Base-by-base conservation (phyloP, 2,113 vertebrate genomes). In the Taurulus bubalis region DNA sequence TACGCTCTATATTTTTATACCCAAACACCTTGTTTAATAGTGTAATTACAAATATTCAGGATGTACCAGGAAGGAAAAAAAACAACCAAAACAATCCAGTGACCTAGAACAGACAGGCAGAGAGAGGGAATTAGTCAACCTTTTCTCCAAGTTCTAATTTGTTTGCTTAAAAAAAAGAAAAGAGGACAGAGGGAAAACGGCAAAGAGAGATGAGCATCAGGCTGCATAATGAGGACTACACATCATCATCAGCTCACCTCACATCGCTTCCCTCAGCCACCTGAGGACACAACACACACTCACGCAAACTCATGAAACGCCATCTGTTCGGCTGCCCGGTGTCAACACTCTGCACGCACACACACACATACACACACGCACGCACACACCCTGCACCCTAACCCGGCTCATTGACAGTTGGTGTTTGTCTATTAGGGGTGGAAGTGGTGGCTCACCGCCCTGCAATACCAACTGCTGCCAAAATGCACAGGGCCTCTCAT, bases 211-310 rank as follows among this genome's bases (percentile, higher is more conserved):
- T 74, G 84, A 86, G 84, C 79, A 82, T 42, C 18, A 60, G 77
- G 71, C 70, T 55, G 75, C 64, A 40, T 91, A 91, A 92, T 91
- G 90, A 90, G 87, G 87, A 77, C 86, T 75, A 84, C 86, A 70
- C 83, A 91, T 90, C 86, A 89, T 91, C 91, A 89, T 87, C 90
- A 90, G 84, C 84, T 91, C 90, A 88, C 86, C 90, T 90, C 89
- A 88, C 87, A 84, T 89, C 87, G 80, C 89, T 87, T 86, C 82
- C 56, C 85, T 87, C 75, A 67, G 88, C 85, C 88, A 86, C 86
- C 86, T 86, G 85, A 91, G 90, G 89, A 85, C 83, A 85, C 40
- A 28, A 53, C 65, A 68, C 82, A 75, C 77, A 62, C 75, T 53
- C 81, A 62, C 53, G n/a, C 84, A 83, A 8, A 70, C n/a, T 47